These are phyloP conservation scores for Halcyon badia DNA, from an alignment of 2,797 vertebrate genomes.

Conservation along the genomic window DNA sequence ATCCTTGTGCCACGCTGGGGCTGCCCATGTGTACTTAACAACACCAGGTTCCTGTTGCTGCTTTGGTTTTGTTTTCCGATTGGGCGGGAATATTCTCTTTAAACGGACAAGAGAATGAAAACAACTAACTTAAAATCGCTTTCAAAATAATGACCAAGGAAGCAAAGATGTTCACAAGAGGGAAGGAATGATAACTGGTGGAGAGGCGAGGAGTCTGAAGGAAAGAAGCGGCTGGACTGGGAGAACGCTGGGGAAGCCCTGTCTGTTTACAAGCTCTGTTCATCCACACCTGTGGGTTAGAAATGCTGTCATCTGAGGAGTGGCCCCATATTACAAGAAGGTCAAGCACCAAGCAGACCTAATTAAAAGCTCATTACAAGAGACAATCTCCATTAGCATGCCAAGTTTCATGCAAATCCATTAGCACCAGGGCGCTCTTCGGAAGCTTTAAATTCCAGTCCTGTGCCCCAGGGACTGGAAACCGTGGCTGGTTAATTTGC, in stretches of 20 bases:
- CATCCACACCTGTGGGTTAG: slow-evolving; percentile 87
- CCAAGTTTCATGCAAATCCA: slow-evolving; percentile 91
- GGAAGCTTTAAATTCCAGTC: slow-evolving; percentile 87
- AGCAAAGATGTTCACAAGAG: background rate
- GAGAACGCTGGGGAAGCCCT: slow-evolving; percentile 86
- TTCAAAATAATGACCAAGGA: background rate
- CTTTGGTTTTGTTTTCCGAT: slow-evolving; percentile 3
- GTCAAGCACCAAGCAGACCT: slow-evolving; percentile 94
- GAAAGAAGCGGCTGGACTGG: background rate
- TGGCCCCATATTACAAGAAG: slow-evolving; percentile 88
- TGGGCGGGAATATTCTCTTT: background rate
- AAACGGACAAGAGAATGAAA: background rate
- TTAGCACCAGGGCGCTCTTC: slow-evolving; percentile 87
- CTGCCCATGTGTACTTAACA: background rate
- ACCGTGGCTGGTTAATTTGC: slow-evolving; percentile 71
- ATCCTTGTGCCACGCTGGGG: background rate
- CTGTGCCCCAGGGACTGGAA: slow-evolving; percentile 76
- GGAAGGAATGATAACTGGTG: background rate
- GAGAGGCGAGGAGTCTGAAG: background rate
- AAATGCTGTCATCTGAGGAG: slow-evolving; percentile 83
- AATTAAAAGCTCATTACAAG: slow-evolving; percentile 99
- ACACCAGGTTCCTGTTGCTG: background rate
- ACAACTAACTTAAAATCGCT: background rate
- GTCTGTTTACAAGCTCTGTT: slow-evolving; percentile 81
- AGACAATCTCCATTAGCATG: slow-evolving; percentile 93